Conservation (phyloP, 30 jellyfish, hydroid and myxozoan species). For the Aurelia aurita region DNA sequence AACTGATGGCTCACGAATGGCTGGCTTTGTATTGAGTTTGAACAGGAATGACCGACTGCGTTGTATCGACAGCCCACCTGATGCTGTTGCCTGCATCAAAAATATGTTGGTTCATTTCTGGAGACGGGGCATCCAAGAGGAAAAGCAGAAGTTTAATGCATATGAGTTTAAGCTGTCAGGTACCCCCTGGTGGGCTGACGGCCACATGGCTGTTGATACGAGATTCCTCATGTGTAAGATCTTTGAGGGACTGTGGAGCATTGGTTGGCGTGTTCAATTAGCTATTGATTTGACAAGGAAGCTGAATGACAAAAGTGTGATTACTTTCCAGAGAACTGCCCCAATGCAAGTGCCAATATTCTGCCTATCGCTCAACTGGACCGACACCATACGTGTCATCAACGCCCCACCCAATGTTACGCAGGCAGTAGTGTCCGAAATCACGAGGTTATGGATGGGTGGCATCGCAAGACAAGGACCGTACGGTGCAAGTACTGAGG, state of each 20-base stretch:
- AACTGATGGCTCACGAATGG: slow-evolving; percentile 35
- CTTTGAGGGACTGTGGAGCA: slow-evolving; percentile 57
- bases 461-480: slow-evolving; percentile 67
- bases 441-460: slow-evolving; percentile 61
- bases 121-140: slow-evolving; percentile 79
- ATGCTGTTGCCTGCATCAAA: slow-evolving; percentile 47
- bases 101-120: slow-evolving; percentile 52
- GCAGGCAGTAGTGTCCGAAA: slow-evolving; percentile 53
- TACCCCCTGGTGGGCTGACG: slow-evolving; percentile 92
- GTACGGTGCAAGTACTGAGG: slow-evolving; percentile 46
- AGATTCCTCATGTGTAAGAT: slow-evolving; percentile 64
- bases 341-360: slow-evolving; percentile 61
- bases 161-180: slow-evolving; percentile 85
- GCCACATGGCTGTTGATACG: slow-evolving; percentile 66
- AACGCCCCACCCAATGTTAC: slow-evolving; percentile 74
- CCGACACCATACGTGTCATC: slow-evolving; percentile 74
- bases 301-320: slow-evolving; percentile 71
- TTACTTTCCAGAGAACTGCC: slow-evolving; percentile 65
- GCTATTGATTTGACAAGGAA: slow-evolving; percentile 79
- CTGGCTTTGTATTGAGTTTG: slow-evolving; percentile 73
- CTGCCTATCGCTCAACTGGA: slow-evolving; percentile 71
- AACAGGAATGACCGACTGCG: slow-evolving; percentile 82
- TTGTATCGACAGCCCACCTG: slow-evolving; percentile 69
- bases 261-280: slow-evolving; percentile 71
- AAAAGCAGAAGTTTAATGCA: slow-evolving; percentile 63